These are phyloP conservation scores for Isoperla grammatica DNA, from an alignment of 2,888 invertebrate genomes.

Conservation along the genomic window DNA sequence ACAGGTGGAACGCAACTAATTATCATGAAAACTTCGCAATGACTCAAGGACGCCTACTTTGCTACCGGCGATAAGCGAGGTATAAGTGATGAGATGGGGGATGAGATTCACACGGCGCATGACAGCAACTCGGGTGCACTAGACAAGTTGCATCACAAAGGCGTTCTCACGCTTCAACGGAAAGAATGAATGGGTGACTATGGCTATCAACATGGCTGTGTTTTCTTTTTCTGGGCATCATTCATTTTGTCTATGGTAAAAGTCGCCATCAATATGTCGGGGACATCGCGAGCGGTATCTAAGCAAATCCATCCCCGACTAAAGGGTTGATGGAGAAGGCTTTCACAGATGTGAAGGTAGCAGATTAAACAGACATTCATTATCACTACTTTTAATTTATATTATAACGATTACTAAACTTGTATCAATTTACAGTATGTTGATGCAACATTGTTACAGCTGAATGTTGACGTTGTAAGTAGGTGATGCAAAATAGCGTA, in stretches of 20 bases:
- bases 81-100: too few species aligned
- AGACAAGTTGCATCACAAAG: not conserved
- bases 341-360: not conserved
- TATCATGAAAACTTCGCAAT: too few species aligned
- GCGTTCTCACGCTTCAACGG: constrained; percentile 6
- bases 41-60: too few species aligned
- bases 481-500: too few species aligned
- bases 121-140: not conserved
- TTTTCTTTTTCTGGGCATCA: not conserved
- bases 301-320: constrained; percentile 5
- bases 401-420: too few species aligned
- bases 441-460: too few species aligned
- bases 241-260: constrained; percentile 3
- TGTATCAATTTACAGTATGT: too few species aligned
- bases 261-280: constrained; percentile 5
- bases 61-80: too few species aligned
- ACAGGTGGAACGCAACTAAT: too few species aligned
- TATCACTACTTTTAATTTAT: too few species aligned
- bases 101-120: not conserved
- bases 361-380: too few species aligned
- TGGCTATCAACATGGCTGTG: constrained; percentile 8
- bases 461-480: too few species aligned
- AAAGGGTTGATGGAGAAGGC: constrained; percentile 13
- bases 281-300: not conserved
- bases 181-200: constrained; percentile 11